Conservation (phyloP, 1,140 invertebrate genomes). For the Ptiloglossa arizonensis region DNA sequence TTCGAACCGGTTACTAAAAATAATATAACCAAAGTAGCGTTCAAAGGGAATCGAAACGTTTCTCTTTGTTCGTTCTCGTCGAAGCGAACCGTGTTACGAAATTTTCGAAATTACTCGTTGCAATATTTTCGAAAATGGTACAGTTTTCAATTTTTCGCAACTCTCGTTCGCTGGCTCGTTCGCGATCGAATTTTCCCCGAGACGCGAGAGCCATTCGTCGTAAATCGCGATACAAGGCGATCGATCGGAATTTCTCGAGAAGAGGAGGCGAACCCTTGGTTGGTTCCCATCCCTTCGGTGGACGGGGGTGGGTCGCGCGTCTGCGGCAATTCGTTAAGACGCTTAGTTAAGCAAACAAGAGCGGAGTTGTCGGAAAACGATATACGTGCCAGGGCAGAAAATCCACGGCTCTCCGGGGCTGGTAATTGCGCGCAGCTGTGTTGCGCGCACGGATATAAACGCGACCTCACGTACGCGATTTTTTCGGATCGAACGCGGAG, state of each 20-base stretch:
- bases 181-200: too few relatives aligned
- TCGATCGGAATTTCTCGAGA: background rate
- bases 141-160: too few relatives aligned
- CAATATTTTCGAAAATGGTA: too few relatives aligned
- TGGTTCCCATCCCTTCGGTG: background rate
- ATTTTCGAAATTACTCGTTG: too few relatives aligned
- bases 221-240: background rate
- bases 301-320: slow-evolving; percentile 41
- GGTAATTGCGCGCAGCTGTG: slow-evolving; percentile 67
- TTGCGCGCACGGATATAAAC: slow-evolving; percentile 55
- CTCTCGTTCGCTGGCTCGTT: too few relatives aligned
- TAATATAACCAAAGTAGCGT: too few relatives aligned
- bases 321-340: slow-evolving; percentile 68
- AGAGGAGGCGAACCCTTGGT: background rate
- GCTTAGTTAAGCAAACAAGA: slow-evolving; percentile 72
- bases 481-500: background rate
- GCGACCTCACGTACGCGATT: slow-evolving; percentile 12
- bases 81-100: too few relatives aligned
- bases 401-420: slow-evolving; percentile 63
- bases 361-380: slow-evolving; percentile 63
- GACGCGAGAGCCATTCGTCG: too few relatives aligned
- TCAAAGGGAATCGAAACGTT: too few relatives aligned
- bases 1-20: too few relatives aligned
- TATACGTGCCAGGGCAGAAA: slow-evolving; percentile 70
- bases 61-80: too few relatives aligned